Base-by-base conservation (phyloP, 2,113 vertebrate species). In the Neopipo cinnamomea region DNA sequence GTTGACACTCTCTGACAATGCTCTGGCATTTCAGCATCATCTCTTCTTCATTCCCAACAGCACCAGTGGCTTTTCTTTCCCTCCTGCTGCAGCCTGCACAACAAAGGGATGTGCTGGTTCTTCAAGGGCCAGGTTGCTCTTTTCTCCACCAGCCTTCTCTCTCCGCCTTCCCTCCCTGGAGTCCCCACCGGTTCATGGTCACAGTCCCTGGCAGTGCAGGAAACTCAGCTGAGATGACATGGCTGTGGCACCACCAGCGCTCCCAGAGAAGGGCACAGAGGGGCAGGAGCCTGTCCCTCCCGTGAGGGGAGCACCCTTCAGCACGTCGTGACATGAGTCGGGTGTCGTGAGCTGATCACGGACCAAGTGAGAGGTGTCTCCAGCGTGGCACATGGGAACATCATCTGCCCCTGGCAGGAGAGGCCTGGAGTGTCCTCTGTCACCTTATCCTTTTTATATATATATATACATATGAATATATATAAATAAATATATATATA, bases 401-500 rank as follows among this genome's bases (percentile, higher is more conserved):
- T 37, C 78, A 68, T 47, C 90, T 22, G 37, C 59, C 39, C 80
- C 4, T 4, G 3, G 50, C 93, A 82, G 83, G 68, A 89, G 62
- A 35, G 77, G 66, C 73, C 52, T 56, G 30, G 75, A 91, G 82
- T 88, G 76, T 91, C 85, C 95, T 86, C 83, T 89, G 65, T 71
- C 88, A 95, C 70, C 92, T 97, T 89, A 90, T 92, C 96, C 90
- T 91, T 96, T 95, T 89, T 90, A 58, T 66, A 58, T 88, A 82
- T 95, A 85, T 61, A 96, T 84, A 98, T 24, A 85, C 63, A 96
- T 94, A 94, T 89, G 77, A 73, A 95, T 89, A 92, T 94, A 94
- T 93, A 96, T 94, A 93, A 75, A 96, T 94, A 94, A 84, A 95
- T 95, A 94, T 80, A 95, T 94, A 95, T 96, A 96, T 91, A 91